A percentile compares a stretch with the other conserved stretches of the same genome.
Conservation (phyloP, 2,113 vertebrate genomes). For the Callipepla squamata region DNA sequence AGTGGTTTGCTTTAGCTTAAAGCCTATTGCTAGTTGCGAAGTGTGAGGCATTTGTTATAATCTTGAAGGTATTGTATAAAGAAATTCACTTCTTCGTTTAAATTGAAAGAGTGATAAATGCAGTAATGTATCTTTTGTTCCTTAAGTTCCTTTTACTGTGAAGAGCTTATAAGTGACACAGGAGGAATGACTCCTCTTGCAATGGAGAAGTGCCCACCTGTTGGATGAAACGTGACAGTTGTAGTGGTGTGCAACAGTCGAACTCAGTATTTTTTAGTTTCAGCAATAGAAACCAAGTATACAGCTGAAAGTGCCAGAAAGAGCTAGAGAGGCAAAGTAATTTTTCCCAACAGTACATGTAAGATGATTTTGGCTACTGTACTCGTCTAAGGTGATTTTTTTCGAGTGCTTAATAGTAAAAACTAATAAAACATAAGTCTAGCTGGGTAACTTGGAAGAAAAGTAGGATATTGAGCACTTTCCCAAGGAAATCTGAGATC, state of each 20-base stretch:
- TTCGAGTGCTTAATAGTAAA: neutral
- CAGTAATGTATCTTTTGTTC: neutral
- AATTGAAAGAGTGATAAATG: neutral
- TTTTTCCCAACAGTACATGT: neutral
- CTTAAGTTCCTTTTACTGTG: neutral
- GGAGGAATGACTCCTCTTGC: neutral
- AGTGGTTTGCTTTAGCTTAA: neutral
- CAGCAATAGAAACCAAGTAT: neutral
- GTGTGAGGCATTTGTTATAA: neutral
- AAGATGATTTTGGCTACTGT: neutral
- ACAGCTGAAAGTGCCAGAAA: neutral
- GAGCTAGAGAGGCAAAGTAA: neutral
- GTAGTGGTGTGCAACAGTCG: neutral
- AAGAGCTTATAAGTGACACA: neutral
- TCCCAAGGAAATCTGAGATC: neutral
- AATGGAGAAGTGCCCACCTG: neutral
- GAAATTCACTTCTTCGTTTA: neutral
- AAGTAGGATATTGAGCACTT: neutral
- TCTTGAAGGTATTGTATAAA: neutral
- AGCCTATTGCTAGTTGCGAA: neutral
- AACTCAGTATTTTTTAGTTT: neutral
- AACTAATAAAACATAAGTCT: neutral
- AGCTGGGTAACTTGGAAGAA: neutral
- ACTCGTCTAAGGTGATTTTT: neutral
- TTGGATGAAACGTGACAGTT: neutral